A percentile compares a stretch with the other conserved stretches of the same genome.
phyloP scores from a whole-genome alignment of 1,140 invertebrate genomes.

The Pantala flavescens region DNA sequence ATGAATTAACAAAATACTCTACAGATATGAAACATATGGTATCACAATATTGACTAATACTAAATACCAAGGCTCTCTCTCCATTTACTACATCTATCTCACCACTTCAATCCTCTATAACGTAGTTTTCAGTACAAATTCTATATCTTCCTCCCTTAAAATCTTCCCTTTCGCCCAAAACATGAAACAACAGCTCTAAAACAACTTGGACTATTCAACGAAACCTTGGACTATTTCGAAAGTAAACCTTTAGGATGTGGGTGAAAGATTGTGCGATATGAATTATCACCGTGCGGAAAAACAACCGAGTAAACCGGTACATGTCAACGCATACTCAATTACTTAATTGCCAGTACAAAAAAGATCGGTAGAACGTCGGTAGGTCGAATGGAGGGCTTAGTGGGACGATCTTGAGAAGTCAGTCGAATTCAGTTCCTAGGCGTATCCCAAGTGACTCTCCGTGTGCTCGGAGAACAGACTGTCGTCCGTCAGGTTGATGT shows the following conservation, averaged over 20 bases:
- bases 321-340: too few species aligned
- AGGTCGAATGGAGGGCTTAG: too few species aligned
- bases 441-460: slow-evolving; percentile 19
- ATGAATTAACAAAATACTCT: slow-evolving; percentile 11
- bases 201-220: too few species aligned
- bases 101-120: neutral
- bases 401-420: too few species aligned
- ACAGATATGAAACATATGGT: neutral
- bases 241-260: too few species aligned
- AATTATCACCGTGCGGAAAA: too few species aligned
- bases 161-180: neutral
- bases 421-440: slow-evolving; percentile 7
- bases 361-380: too few species aligned
- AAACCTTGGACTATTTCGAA: too few species aligned
- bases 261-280: too few species aligned
- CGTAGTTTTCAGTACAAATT: neutral
- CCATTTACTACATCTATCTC: neutral
- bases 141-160: neutral
- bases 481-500: slow-evolving; percentile 21
- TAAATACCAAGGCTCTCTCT: neutral
- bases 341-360: too few species aligned
- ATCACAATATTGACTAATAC: neutral
- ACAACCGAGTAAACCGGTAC: too few species aligned
- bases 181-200: too few species aligned
- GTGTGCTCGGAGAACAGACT: slow-evolving; percentile 17